phyloP scores from a whole-genome alignment of 2,113 vertebrate species.

The Callorhinus ursinus region DNA sequence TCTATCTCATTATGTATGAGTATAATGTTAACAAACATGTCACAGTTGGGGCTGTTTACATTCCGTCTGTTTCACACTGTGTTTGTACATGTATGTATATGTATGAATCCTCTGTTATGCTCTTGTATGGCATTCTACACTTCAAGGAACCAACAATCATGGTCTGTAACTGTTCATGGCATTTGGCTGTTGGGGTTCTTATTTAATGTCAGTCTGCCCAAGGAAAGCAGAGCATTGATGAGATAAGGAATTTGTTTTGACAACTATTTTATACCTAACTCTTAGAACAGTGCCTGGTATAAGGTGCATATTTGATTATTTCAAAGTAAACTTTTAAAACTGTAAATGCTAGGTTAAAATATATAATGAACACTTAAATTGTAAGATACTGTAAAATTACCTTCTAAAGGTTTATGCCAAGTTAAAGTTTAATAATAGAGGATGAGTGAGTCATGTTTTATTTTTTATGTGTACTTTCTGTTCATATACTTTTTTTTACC shows the following conservation, averaged over 20 bases:
- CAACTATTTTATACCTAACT: neutral
- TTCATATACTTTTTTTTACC: neutral
- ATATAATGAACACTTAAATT: neutral
- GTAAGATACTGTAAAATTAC: neutral
- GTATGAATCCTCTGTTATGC: neutral
- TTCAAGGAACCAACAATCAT: neutral
- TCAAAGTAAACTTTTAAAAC: neutral
- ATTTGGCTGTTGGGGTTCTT: neutral
- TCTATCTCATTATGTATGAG: neutral
- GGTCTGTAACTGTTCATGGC: neutral
- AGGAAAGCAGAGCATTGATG: neutral
- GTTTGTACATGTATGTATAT: too few relatives aligned
- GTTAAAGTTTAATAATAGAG: neutral
- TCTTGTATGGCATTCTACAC: neutral
- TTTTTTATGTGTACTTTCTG: neutral
- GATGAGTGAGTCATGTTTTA: neutral
- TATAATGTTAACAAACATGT: neutral
- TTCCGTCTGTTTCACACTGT: neutral
- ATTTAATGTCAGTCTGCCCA: neutral
- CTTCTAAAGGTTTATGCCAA: neutral
- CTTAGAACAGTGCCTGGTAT: neutral
- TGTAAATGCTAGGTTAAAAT: neutral
- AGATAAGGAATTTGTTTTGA: neutral
- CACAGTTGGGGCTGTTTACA: neutral
- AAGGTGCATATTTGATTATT: neutral